Conservation (phyloP, 2,797 vertebrate genomes). For the Heliangelus exortis region DNA sequence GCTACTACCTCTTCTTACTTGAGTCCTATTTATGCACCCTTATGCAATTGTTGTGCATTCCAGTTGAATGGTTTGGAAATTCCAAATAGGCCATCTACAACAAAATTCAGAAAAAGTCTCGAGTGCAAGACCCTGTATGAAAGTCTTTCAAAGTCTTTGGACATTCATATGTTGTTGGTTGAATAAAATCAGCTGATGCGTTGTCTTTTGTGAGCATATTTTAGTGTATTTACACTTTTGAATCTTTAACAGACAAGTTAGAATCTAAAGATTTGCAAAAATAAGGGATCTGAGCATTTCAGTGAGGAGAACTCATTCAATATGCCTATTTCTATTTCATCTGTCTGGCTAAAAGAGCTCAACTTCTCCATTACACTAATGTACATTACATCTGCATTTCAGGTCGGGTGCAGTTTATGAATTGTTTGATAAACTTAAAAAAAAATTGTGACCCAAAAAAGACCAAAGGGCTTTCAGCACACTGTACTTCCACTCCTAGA, state of each 20-base stretch:
- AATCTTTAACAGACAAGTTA: slow-evolving; percentile 12
- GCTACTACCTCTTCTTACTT: not conserved
- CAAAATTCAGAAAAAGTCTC: not conserved
- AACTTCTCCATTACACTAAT: not conserved
- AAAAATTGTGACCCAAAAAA: slow-evolving; percentile 43
- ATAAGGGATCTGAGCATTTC: not conserved
- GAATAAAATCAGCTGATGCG: slow-evolving; percentile 40
- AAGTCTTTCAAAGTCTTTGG: slow-evolving; percentile 3
- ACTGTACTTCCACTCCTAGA: not conserved
- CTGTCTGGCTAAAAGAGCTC: not conserved
- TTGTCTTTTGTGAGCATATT: not conserved
- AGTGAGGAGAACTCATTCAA: slow-evolving; percentile 12
- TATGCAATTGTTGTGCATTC: not conserved
- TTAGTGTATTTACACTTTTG: slow-evolving; percentile 31
- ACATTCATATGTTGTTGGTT: slow-evolving; percentile 9
- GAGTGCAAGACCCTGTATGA: not conserved
- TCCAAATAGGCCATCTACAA: not conserved
- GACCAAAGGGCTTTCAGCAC: slow-evolving; percentile 13
- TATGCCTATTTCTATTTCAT: slow-evolving; percentile 1
- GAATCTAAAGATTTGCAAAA: slow-evolving; percentile 35
- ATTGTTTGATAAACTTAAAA: slow-evolving; percentile 12
- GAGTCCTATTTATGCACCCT: not conserved
- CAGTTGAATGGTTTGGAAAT: not conserved
- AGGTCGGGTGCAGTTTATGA: not conserved
- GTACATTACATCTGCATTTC: slow-evolving; percentile 7